These are phyloP conservation scores for Mythimna pallens DNA, from an alignment of 2,888 invertebrate genomes.

Conservation along the genomic window DNA sequence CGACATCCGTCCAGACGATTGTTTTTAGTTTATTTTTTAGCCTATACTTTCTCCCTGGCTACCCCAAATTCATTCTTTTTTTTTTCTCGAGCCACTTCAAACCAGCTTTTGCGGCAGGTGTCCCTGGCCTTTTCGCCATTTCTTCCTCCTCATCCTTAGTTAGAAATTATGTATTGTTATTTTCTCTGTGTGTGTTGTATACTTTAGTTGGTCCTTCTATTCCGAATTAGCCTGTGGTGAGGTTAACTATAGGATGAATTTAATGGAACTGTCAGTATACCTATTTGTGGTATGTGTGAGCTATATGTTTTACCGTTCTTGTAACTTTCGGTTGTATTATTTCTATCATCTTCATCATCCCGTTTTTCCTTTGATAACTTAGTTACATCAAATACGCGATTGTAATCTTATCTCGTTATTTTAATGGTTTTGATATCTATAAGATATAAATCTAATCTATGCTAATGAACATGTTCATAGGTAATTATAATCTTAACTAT, in stretches of 20 bases:
- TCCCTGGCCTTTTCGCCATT: too few relatives aligned
- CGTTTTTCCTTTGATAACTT: not conserved
- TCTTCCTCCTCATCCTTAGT: too few relatives aligned
- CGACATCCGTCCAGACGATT: not conserved
- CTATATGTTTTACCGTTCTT: not conserved
- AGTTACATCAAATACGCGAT: slow-evolving; percentile 8
- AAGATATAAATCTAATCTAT: slow-evolving; percentile 39
- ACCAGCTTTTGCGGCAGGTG: too few relatives aligned
- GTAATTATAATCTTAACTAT: slow-evolving; percentile 43
- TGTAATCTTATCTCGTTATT: slow-evolving; percentile 27
- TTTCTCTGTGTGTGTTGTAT: not conserved
- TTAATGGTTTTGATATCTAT: slow-evolving; percentile 40
- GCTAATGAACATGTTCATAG: slow-evolving; percentile 13
- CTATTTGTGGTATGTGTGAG: too few relatives aligned
- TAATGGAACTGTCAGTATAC: too few relatives aligned
- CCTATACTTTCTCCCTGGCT: too few relatives aligned
- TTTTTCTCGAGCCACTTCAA: too few relatives aligned
- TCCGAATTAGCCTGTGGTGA: not conserved
- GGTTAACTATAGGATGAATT: too few relatives aligned
- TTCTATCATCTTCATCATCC: not conserved
- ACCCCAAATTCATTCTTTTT: too few relatives aligned
- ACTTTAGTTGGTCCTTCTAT: not conserved
- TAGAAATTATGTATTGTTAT: not conserved
- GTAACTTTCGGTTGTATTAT: not conserved
- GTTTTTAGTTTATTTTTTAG: too few relatives aligned